Evolutionary conservation across 2,888 invertebrate genomes (phyloP).

Genomic region (Osmoderma eremita): DNA sequence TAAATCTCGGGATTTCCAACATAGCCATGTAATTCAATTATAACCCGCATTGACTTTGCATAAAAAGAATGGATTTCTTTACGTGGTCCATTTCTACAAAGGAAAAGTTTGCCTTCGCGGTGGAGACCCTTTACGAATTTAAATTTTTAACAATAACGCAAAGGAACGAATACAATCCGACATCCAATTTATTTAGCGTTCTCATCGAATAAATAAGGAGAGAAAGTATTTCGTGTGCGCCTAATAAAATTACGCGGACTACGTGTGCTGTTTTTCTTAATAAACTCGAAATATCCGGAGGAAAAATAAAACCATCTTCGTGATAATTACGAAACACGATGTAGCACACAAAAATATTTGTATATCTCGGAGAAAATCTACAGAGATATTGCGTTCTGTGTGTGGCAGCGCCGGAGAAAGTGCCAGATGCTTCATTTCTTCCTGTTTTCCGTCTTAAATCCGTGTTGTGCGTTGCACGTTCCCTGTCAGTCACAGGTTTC

Average conservation of each 20-base stretch:
- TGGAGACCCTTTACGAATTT: constrained; percentile 12
- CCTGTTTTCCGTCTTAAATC: constrained; percentile 22
- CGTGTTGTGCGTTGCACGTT: constrained; percentile 25
- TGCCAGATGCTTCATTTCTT: constrained; percentile 23
- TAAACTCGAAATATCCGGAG: constrained; percentile 6
- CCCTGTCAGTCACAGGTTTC: constrained; percentile 21
- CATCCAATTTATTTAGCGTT: constrained; percentile 14
- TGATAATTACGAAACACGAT: constrained; percentile 19
- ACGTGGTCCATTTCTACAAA: constrained; percentile 13
- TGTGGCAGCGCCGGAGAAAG: constrained; percentile 3
- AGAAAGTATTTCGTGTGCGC: constrained; percentile 17
- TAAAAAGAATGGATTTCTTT: constrained; percentile 13
- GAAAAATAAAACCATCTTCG: constrained; percentile 16
- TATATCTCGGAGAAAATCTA: constrained; percentile 4
- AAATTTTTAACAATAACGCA: constrained; percentile 31
- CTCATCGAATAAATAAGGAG: background rate
- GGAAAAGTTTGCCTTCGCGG: constrained; percentile 9
- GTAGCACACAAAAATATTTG: background rate
- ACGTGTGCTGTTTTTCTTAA: constrained; percentile 31
- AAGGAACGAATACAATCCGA: background rate
- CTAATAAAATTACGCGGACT: constrained; percentile 29
- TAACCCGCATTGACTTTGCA: background rate
- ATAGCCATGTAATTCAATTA: constrained; percentile 3
- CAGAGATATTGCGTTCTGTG: constrained; percentile 5
- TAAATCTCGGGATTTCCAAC: constrained; percentile 4